These are phyloP conservation scores for Poliocrania exsul DNA, from an alignment of 2,797 vertebrate species.

Conservation along the genomic window DNA sequence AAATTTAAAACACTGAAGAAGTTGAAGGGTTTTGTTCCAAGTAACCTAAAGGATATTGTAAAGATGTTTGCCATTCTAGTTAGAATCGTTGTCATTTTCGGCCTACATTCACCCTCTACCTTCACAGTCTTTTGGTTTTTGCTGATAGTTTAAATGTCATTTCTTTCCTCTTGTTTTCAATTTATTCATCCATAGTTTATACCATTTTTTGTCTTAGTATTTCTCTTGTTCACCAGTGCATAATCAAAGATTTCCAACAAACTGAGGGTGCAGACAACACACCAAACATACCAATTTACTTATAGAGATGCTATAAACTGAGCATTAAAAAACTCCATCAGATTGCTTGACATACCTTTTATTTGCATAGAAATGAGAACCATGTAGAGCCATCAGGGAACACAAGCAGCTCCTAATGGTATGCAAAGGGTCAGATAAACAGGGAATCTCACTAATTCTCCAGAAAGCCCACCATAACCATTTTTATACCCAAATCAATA, in stretches of 20 bases:
- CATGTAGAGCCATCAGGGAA: not conserved
- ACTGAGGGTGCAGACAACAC: not conserved
- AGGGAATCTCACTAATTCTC: not conserved
- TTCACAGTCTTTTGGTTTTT: not conserved
- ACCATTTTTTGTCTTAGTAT: not conserved
- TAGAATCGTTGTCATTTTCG: not conserved
- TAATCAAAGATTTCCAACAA: not conserved
- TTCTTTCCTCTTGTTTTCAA: not conserved
- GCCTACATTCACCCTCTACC: not conserved
- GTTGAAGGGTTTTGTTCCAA: not conserved
- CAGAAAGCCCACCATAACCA: not conserved
- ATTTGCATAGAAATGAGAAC: not conserved
- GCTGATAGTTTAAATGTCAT: not conserved
- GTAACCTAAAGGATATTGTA: not conserved
- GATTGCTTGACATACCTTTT: not conserved
- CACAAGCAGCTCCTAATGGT: not conserved
- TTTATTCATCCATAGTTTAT: not conserved
- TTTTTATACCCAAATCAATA: not conserved
- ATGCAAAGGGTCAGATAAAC: not conserved
- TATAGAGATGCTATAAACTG: not conserved
- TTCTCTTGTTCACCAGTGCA: not conserved
- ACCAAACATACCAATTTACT: not conserved
- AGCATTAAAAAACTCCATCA: not conserved
- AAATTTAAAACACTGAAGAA: not conserved
- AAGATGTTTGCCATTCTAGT: not conserved